phyloP scores from a whole-genome alignment of 1,140 invertebrate genomes.

The Yoshiicerus persimilis region DNA sequence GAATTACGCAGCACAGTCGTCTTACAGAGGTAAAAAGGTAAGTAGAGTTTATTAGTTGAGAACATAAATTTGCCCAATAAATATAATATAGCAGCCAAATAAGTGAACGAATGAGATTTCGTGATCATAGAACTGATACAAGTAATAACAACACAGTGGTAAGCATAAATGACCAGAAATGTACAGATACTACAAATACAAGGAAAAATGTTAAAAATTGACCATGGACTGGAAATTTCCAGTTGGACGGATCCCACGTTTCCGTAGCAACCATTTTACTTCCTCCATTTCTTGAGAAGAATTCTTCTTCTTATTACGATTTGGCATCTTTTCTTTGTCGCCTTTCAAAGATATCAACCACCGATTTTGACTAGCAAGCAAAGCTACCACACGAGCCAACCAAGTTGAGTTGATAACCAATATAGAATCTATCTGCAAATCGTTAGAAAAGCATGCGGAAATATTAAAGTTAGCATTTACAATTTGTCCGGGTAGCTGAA shows the following conservation, averaged over 20 bases:
- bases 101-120: neutral
- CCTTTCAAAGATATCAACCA: neutral
- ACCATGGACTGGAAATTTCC: constrained; percentile 45
- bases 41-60: no score
- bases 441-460: constrained; percentile 8
- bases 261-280: constrained; percentile 46
- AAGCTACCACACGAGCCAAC: constrained; percentile 5
- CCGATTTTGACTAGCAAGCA: neutral
- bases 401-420: constrained; percentile 1
- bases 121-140: neutral
- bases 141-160: no score
- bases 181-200: neutral
- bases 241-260: constrained; percentile 44
- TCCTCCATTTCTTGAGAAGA: constrained; percentile 27
- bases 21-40: no score
- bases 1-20: no score
- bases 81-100: neutral
- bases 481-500: no score
- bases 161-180: neutral
- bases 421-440: neutral
- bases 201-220: constrained; percentile 8
- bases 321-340: neutral
- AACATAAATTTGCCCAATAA: no score
- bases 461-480: neutral
- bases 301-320: neutral